Conservation (phyloP, 1,140 invertebrate species). For the Micrasema longulum region DNA sequence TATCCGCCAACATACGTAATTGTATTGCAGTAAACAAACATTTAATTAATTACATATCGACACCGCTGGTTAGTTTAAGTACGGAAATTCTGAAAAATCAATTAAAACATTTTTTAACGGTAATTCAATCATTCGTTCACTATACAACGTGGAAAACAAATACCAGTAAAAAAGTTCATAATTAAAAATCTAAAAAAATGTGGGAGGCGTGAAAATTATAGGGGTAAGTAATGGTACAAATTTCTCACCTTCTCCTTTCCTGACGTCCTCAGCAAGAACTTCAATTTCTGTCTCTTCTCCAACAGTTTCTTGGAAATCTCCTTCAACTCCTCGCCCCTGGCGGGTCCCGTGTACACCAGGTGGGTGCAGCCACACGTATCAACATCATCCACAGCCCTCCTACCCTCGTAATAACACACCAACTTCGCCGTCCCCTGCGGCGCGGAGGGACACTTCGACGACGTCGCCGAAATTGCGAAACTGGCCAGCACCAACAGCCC, state of each 20-base stretch:
- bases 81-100: no score
- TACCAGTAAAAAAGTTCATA: no score
- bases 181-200: no score
- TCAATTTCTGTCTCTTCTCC: conserved; percentile 63
- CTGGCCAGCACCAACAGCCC: conserved; percentile 26
- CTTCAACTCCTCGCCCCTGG: conserved; percentile 64
- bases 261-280: conserved; percentile 62
- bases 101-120: no score
- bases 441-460: conserved; percentile 46
- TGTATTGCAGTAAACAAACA: no score
- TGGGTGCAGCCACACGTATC: conserved; percentile 66
- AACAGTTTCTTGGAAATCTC: conserved; percentile 62
- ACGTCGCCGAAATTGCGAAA: conserved; percentile 27
- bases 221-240: no score
- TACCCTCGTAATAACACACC: conserved; percentile 60
- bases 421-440: conserved; percentile 62
- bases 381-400: conserved; percentile 52
- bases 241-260: conserved; percentile 64
- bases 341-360: conserved; percentile 63
- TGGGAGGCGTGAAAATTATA: no score
- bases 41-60: no score
- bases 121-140: no score
- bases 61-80: no score
- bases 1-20: no score
- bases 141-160: no score